Conservation (phyloP, 2,888 invertebrate genomes). For the Macrosoma leucophasiata region DNA sequence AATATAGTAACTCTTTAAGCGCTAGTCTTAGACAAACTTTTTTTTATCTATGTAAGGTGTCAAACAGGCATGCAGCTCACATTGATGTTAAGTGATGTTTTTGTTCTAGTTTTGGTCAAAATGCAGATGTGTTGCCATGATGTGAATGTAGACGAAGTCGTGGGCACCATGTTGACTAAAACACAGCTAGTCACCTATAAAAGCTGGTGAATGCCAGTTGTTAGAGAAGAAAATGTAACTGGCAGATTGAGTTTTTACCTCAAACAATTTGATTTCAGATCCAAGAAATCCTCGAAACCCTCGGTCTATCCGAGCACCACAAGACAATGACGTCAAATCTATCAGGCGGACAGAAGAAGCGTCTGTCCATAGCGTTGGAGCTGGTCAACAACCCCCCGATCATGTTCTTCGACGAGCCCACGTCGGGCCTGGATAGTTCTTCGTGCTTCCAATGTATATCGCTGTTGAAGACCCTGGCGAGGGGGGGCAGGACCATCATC, state of each 20-base stretch:
- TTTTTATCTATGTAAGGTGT: too few species aligned
- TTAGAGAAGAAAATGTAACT: too few species aligned
- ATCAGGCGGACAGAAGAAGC: slow-evolving; percentile 96
- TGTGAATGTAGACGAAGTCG: too few species aligned
- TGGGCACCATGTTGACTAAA: too few species aligned
- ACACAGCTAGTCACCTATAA: too few species aligned
- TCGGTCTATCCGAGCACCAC: slow-evolving; percentile 90
- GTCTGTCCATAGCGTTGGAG: slow-evolving; percentile 95
- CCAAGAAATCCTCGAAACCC: slow-evolving; percentile 91
- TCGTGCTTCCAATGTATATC: slow-evolving; percentile 97
- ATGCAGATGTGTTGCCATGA: too few species aligned
- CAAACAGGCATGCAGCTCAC: too few species aligned
- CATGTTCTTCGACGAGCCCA: slow-evolving; percentile 99
- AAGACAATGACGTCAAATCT: slow-evolving; percentile 93
- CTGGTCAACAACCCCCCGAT: slow-evolving; percentile 97
- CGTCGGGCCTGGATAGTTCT: slow-evolving; percentile 96
- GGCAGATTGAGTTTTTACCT: neutral
- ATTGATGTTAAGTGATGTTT: too few species aligned
- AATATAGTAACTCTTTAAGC: too few species aligned
- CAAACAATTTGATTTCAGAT: slow-evolving; percentile 77
- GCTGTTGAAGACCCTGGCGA: slow-evolving; percentile 89
- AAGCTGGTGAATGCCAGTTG: too few species aligned
- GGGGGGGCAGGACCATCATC: slow-evolving; percentile 94
- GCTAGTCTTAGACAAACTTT: too few species aligned
- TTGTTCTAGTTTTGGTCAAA: too few species aligned